Conservation (phyloP, 2,888 invertebrate species). For the Eupithecia exiguata region DNA sequence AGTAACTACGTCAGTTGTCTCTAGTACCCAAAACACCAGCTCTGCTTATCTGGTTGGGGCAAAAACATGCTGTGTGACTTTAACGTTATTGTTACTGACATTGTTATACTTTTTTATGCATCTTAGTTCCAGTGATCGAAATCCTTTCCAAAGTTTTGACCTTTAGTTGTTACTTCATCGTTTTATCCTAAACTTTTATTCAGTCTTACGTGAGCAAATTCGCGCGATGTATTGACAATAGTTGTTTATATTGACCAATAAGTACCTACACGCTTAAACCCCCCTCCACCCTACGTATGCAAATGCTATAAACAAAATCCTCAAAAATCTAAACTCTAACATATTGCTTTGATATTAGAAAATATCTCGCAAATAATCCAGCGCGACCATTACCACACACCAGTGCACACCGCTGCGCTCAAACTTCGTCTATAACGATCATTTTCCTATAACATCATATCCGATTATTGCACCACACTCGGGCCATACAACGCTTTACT, state of each 20-base stretch:
- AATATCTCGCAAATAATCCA: conserved; percentile 6
- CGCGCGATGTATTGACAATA: too few species aligned
- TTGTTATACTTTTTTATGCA: too few species aligned
- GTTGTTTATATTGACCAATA: too few species aligned
- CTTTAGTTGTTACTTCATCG: too few species aligned
- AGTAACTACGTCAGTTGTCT: too few species aligned
- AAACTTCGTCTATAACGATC: conserved; percentile 27
- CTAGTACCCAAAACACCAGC: too few species aligned
- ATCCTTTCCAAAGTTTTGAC: too few species aligned
- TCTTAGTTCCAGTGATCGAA: too few species aligned
- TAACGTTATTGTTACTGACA: too few species aligned
- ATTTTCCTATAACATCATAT: conserved; percentile 34
- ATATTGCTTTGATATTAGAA: background rate
- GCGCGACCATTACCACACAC: conserved; percentile 7
- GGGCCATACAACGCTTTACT: conserved; percentile 28
- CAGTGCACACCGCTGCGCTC: conserved; percentile 23
- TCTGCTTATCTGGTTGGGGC: too few species aligned
- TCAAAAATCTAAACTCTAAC: conserved; percentile 10
- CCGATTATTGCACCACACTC: conserved; percentile 29
- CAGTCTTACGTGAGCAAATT: background rate
- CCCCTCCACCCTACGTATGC: background rate
- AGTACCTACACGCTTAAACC: background rate
- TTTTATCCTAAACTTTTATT: too few species aligned
- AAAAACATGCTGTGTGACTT: too few species aligned
- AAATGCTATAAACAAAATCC: background rate